Base-by-base conservation (phyloP, 2,888 invertebrate species). In the Pseudococcus longispinus region DNA sequence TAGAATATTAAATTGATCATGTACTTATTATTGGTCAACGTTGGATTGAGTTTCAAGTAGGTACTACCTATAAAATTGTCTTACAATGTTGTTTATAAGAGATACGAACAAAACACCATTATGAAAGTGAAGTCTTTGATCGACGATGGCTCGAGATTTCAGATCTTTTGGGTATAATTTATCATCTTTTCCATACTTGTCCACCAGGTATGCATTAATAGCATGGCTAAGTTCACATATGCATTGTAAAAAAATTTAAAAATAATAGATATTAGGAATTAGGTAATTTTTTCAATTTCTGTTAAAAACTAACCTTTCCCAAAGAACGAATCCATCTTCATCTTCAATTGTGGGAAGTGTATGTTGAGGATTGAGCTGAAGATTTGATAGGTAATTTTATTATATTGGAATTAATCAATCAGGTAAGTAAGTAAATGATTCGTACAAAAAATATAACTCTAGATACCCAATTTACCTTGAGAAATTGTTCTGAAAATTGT, bases 151-250 rank as follows among this genome's bases (percentile, higher is more conserved):
- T 20, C 51, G 70, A n/a, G 37, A 29, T 80, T 44, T 77, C 23
- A 51, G 23, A 29, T 80, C 77, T 80, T 86, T 86, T 29, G 86
- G 86, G 51, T 86, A 86, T 32, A 86, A 51, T 77, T 77, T 46
- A n/a, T 86, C 86, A 55, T 86, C 86, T 80, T 86, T 86, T 42
- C 42, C 86, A 29, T 80, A 86, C 32, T 86, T 86, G 4, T 23
- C 29, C 8, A 86, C 80, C 55, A 86, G 26, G 26, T 86, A 86
- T 20, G 51, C 44, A 13, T 86, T 86, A 29, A 86, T 86, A 20
- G 86, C 86, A 29, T 86, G 86, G 29, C 86, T 86, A 44, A 9
- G 1, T 44, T 11, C 32, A 32, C 2, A 32, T 32, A 32, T 32
- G 44, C 13, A 44, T 13, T 44, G 11, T 44, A 13, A 44, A 44